Percentiles rank a stretch among this genome's conserved stretches.
Evolutionary conservation across 2,888 invertebrate species (phyloP).

Genomic region (Mythimna loreyi): DNA sequence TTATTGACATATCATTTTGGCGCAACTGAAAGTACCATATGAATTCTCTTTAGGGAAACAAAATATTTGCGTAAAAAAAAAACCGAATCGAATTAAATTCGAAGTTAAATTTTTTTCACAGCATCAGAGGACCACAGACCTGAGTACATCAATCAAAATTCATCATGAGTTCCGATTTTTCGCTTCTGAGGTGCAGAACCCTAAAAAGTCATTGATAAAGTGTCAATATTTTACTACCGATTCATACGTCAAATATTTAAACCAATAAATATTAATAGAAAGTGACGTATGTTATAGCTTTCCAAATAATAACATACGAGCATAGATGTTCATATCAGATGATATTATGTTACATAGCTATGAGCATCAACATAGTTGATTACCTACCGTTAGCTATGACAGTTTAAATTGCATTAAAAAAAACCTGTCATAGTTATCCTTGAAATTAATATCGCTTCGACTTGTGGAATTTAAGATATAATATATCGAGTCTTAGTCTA

Average conservation of each 20-base stretch:
- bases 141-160: too few species aligned
- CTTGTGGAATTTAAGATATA: not conserved
- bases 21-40: too few species aligned
- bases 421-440: conserved; percentile 11
- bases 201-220: not conserved
- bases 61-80: too few species aligned
- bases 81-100: too few species aligned
- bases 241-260: conserved; percentile 21
- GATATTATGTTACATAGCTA: conserved; percentile 50
- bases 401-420: not conserved
- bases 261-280: conserved; percentile 60
- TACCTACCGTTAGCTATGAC: not conserved
- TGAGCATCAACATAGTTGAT: conserved; percentile 37
- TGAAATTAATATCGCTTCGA: not conserved
- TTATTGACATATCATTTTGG: too few species aligned
- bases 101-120: too few species aligned
- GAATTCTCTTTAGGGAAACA: too few species aligned
- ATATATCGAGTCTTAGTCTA: too few species aligned
- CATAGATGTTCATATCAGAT: conserved; percentile 39
- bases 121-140: too few species aligned
- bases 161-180: too few species aligned
- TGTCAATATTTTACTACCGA: conserved; percentile 14
- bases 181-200: too few species aligned
- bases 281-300: conserved; percentile 37
- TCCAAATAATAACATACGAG: conserved; percentile 48